These are phyloP conservation scores for Xestia xanthographa DNA, from an alignment of 2,888 invertebrate genomes.

Conservation along the genomic window DNA sequence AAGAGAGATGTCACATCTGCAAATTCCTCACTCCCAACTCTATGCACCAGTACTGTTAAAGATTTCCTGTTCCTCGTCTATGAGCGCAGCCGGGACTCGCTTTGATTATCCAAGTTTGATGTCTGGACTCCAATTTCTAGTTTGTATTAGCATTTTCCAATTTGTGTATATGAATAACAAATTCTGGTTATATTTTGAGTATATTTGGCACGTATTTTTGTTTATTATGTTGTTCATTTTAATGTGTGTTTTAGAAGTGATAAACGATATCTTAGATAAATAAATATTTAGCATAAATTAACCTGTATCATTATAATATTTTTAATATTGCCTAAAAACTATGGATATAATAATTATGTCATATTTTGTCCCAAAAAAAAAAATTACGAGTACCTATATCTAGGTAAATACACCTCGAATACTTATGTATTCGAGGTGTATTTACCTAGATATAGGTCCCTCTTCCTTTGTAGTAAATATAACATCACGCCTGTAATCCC, in stretches of 20 bases:
- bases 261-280: no score
- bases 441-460: no score
- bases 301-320: no score
- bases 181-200: conserved; percentile 53
- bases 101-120: conserved; percentile 90
- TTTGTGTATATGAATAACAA: conserved; percentile 80
- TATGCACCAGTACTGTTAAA: conserved; percentile 64
- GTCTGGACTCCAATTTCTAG: conserved; percentile 82
- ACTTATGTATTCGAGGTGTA: no score
- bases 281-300: no score
- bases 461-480: no score
- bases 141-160: conserved; percentile 87
- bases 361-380: no score
- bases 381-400: no score
- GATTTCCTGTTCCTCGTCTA: conserved; percentile 72
- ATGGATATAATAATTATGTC: no score
- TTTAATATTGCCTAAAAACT: no score
- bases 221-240: not conserved
- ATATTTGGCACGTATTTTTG: conserved; percentile 31
- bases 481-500: no score
- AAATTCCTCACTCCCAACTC: conserved; percentile 21
- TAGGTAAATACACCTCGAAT: no score
- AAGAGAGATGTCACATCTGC: conserved; percentile 35
- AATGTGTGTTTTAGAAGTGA: not conserved
- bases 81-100: conserved; percentile 75